Evolutionary conservation across 2,888 invertebrate genomes (phyloP).

Genomic region (Rhagium mordax): DNA sequence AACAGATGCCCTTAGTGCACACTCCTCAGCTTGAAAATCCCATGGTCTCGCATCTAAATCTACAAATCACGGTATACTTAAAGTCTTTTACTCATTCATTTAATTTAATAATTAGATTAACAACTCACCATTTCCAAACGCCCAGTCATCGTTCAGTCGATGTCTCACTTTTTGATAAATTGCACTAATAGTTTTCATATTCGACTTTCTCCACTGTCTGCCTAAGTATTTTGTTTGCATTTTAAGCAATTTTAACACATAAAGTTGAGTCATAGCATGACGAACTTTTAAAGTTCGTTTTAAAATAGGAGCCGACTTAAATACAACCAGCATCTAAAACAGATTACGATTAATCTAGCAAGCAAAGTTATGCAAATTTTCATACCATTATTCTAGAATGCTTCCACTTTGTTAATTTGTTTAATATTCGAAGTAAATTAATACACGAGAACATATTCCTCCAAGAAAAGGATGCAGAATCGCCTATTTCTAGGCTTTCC

Average conservation of each 20-base stretch:
- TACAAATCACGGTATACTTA: constrained; percentile 58
- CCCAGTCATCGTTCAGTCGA: constrained; percentile 99
- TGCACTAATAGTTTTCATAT: constrained; percentile 99
- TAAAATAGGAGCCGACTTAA: constrained; percentile 98
- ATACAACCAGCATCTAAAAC: constrained; percentile 93
- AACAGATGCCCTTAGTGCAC: constrained; percentile 92
- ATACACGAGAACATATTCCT: constrained; percentile 98
- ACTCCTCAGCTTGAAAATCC: constrained; percentile 99
- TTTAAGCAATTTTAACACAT: constrained; percentile 96
- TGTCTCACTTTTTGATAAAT: constrained; percentile 98
- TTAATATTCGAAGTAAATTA: constrained; percentile 94
- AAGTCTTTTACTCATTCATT: no score
- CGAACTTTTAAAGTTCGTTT: constrained; percentile 97
- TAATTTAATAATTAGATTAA: no score
- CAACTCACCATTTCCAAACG: constrained; percentile 90
- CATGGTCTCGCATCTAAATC: constrained; percentile 97
- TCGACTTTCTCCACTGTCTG: constrained; percentile 98
- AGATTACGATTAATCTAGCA: constrained; percentile 12
- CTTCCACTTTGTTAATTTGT: constrained; percentile 99
- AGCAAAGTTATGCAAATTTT: background rate
- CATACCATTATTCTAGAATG: constrained; percentile 93
- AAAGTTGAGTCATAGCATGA: constrained; percentile 97
- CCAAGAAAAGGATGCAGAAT: constrained; percentile 93
- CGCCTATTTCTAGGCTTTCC: constrained; percentile 90
- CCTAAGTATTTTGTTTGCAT: constrained; percentile 99